Percentiles rank a stretch among this genome's conserved stretches.
phyloP scores from a whole-genome alignment of 2,797 vertebrate genomes.

The Sciaenops ocellatus region DNA sequence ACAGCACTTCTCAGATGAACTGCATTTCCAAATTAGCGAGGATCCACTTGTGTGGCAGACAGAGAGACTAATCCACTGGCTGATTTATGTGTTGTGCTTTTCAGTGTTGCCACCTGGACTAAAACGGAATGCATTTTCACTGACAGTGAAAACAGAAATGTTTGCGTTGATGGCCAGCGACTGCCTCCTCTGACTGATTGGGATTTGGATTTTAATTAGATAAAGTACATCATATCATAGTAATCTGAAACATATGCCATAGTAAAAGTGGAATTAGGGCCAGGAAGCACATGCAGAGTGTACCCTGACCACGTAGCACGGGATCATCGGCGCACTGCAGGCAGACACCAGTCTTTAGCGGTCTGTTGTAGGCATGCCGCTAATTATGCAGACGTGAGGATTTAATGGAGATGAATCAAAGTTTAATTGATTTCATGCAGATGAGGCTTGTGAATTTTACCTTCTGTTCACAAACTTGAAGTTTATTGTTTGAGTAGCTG shows the following conservation, averaged over 20 bases:
- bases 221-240: not conserved
- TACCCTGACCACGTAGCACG: not conserved
- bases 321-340: slow-evolving; percentile 1
- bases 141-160: not conserved
- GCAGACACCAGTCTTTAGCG: not conserved
- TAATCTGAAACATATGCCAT: not conserved
- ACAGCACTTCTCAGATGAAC: not conserved
- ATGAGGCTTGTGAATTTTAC: not conserved
- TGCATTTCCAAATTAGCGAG: not conserved
- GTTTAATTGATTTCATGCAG: not conserved
- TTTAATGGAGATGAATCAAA: not conserved
- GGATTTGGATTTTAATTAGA: not conserved
- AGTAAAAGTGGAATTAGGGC: not conserved
- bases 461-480: not conserved
- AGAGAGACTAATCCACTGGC: not conserved
- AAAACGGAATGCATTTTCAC: not conserved
- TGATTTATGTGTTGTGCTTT: not conserved
- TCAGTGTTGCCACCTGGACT: not conserved
- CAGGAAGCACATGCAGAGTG: not conserved
- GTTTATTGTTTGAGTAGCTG: not conserved
- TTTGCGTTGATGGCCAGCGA: not conserved
- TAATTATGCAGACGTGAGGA: slow-evolving; percentile 11
- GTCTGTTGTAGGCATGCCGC: not conserved
- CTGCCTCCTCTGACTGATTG: slow-evolving; percentile 5
- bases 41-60: slow-evolving; percentile 1